Evolutionary conservation across 2,113 vertebrate genomes (phyloP).

Genomic region (Colinus virginianus): DNA sequence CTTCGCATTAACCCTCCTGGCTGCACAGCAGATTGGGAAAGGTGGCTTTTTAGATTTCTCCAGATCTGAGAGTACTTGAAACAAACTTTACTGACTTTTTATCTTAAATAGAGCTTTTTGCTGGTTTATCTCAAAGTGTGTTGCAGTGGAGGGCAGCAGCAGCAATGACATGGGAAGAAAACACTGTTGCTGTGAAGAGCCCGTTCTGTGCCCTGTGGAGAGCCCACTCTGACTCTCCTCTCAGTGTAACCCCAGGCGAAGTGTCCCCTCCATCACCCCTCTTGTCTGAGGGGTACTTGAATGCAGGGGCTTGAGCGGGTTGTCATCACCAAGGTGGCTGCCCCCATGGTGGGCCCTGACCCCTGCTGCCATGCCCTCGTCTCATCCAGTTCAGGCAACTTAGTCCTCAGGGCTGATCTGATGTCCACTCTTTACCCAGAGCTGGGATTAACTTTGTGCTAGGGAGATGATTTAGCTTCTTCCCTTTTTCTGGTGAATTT

Average conservation of each 20-base stretch:
- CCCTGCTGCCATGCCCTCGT: accelerated
- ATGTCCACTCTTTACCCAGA: not conserved
- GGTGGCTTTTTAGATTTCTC: not conserved
- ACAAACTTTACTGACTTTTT: not conserved
- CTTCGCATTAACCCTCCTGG: accelerated
- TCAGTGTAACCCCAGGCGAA: not conserved
- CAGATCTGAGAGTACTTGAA: constrained; percentile 11
- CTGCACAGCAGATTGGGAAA: not conserved
- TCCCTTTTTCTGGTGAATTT: not conserved
- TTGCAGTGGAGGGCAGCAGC: not conserved
- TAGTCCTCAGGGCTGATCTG: not conserved
- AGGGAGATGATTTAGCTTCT: not conserved
- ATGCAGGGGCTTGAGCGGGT: accelerated
- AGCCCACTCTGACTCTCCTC: not conserved
- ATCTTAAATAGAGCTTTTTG: not conserved
- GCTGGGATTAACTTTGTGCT: not conserved
- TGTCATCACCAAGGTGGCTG: not conserved
- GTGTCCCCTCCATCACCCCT: not conserved
- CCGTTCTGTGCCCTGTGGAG: not conserved
- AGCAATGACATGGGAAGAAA: not conserved
- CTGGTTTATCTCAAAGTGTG: not conserved
- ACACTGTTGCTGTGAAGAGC: not conserved
- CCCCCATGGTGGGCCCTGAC: not conserved
- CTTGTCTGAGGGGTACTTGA: accelerated
- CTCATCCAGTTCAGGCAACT: not conserved